Evolutionary conservation across 2,113 vertebrate species (phyloP), one percentile per base, ranked within the genome.

Genomic region (Anhinga anhinga): DNA sequence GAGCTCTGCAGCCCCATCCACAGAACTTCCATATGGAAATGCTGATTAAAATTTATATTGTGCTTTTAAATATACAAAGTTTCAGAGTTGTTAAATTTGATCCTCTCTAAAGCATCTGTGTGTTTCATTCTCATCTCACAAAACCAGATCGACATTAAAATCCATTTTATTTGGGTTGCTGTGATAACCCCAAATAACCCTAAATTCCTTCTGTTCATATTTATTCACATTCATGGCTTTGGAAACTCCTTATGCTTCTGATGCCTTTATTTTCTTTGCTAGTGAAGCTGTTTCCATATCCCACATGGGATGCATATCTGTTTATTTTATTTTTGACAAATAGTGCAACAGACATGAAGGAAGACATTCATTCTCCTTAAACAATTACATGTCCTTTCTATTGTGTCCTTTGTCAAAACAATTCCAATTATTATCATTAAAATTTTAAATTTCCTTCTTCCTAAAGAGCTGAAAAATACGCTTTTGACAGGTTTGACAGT

Each of bases 131-230:
- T 9, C 17, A 59, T 69, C 63, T 72, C 44, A 82, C 61, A 87
- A 91, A 93, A 93, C 6, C 49, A 95, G 74, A 90, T 76, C 11
- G 2, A 73, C 74, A 55, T 74, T 92, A 88, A 94, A 93, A 97
- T 92, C 92, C 9, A 36, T 84, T 88, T 96, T 94, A 88, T 88
- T 81, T 94, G 59, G 34, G 30, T 92, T 94, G 30, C 58, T 90
- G 27, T 49, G 34, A 79, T 93, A 94, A 95, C 69, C 86, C 44
- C 36, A 55, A 92, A 91, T 92, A 92, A 89, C 69, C 47, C 45
- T 82, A 90, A 93, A 90, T 73, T 86, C 88, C 73, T 95, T 95
- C 83, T 91, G 73, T 79, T 92, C 44, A 10, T 94, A 89, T 95
- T 91, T 87, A 84, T 58, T 42, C 34, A 85, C 10, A 91, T 79